phyloP scores from a whole-genome alignment of 2,888 invertebrate genomes.

The Rhagium mordax region DNA sequence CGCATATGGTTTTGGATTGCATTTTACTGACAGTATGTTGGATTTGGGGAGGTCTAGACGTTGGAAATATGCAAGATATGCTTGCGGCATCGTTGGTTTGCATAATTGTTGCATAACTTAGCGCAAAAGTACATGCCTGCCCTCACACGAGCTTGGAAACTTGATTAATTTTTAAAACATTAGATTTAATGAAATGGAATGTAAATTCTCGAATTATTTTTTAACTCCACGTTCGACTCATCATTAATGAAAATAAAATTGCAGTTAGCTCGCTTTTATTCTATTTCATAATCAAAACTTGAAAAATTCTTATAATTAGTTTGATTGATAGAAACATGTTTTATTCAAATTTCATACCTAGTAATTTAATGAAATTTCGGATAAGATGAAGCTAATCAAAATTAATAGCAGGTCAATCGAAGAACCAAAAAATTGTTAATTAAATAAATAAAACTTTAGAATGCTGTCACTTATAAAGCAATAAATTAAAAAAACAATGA shows the following conservation, averaged over 20 bases:
- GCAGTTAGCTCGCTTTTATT: too few relatives aligned
- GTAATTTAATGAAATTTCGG: too few relatives aligned
- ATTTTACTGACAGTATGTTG: conserved; percentile 25
- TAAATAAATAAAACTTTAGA: neutral
- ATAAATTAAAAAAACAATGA: neutral
- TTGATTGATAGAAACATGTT: too few relatives aligned
- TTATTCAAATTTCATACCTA: too few relatives aligned
- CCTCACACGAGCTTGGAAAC: conserved; percentile 38
- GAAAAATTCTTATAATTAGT: too few relatives aligned
- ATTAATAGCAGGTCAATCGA: too few relatives aligned
- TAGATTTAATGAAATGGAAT: conserved; percentile 12
- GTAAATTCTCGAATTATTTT: too few relatives aligned
- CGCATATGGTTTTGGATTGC: conserved; percentile 41
- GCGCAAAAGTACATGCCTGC: conserved; percentile 27
- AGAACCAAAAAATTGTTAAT: too few relatives aligned
- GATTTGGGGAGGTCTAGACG: conserved; percentile 43
- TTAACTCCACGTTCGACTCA: too few relatives aligned
- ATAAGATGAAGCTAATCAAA: too few relatives aligned
- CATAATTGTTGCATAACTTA: conserved; percentile 36
- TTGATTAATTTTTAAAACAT: conserved; percentile 11
- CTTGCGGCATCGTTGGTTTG: conserved; percentile 37
- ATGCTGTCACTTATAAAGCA: neutral
- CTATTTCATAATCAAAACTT: too few relatives aligned
- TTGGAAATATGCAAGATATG: conserved; percentile 42
- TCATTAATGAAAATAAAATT: too few relatives aligned